These are phyloP conservation scores for Hippocampus comes DNA, from an alignment of 2,113 vertebrate genomes.

Conservation along the genomic window DNA sequence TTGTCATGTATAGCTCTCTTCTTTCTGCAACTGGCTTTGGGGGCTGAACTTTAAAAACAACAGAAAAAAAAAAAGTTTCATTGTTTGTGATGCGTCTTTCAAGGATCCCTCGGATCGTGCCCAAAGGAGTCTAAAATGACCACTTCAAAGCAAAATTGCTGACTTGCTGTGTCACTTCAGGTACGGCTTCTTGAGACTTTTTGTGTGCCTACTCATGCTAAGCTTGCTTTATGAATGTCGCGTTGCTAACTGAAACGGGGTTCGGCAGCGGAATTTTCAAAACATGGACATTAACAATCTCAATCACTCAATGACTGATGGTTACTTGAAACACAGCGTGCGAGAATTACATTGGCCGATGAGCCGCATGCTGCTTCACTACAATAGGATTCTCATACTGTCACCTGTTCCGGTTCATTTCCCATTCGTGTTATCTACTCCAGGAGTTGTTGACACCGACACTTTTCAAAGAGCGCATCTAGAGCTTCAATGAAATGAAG, in stretches of 20 bases:
- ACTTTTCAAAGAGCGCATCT: not conserved
- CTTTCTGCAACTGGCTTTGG: no score
- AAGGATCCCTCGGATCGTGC: not conserved
- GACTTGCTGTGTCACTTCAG: not conserved
- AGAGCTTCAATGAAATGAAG: constrained; percentile 7
- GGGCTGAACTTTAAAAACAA: no score
- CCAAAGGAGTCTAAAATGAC: not conserved
- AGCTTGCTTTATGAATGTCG: not conserved
- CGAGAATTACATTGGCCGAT: not conserved
- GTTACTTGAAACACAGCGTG: not conserved
- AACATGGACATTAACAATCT: not conserved
- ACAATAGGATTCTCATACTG: not conserved
- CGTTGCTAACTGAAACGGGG: not conserved
- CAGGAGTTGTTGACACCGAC: not conserved
- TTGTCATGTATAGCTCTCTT: no score
- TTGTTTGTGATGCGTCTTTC: no score
- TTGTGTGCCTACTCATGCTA: not conserved
- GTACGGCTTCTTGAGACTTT: not conserved
- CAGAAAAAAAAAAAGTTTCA: no score
- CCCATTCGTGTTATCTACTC: not conserved
- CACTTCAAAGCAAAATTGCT: not conserved
- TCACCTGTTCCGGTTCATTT: not conserved
- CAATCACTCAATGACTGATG: not conserved
- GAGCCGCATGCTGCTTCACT: not conserved
- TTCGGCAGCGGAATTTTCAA: not conserved